These are phyloP conservation scores for Microplitis mediator DNA, from an alignment of 1,140 invertebrate genomes.

Conservation along the genomic window DNA sequence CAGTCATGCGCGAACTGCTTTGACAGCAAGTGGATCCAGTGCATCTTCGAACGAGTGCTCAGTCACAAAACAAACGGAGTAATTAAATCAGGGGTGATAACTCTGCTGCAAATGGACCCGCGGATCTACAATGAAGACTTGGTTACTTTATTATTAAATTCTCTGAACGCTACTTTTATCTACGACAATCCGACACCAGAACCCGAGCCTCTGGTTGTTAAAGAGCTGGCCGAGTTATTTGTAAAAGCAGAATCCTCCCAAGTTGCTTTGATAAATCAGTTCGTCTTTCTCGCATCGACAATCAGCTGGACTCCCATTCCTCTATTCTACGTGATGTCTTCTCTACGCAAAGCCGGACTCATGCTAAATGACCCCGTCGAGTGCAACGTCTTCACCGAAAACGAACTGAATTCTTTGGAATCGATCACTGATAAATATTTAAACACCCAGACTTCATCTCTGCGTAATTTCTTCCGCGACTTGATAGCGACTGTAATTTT, in stretches of 20 bases:
- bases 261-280: constrained; percentile 30
- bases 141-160: constrained; percentile 35
- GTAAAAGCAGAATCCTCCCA: constrained; percentile 14
- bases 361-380: constrained; percentile 2
- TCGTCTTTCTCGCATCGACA: constrained; percentile 32
- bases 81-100: constrained; percentile 54
- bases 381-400: constrained; percentile 24
- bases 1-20: constrained; percentile 40
- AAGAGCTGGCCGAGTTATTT: constrained; percentile 40
- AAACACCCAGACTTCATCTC: constrained; percentile 36
- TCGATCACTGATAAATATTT: constrained; percentile 33
- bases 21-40: constrained; percentile 52
- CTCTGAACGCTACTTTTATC: constrained; percentile 49
- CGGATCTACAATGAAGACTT: constrained; percentile 38
- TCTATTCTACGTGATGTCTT: constrained; percentile 47
- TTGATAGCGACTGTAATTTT: constrained; percentile 38
- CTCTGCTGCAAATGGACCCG: constrained; percentile 39
- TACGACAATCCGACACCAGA: constrained; percentile 39
- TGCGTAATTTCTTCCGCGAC: constrained; percentile 39
- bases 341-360: constrained; percentile 26
- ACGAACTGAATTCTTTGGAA: constrained; percentile 29
- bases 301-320: constrained; percentile 51
- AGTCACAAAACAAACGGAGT: constrained; percentile 58
- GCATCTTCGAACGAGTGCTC: constrained; percentile 56
- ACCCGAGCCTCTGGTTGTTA: constrained; percentile 37